Evolutionary conservation across 2,113 vertebrate species (phyloP).

Genomic region (Pipra filicauda): DNA sequence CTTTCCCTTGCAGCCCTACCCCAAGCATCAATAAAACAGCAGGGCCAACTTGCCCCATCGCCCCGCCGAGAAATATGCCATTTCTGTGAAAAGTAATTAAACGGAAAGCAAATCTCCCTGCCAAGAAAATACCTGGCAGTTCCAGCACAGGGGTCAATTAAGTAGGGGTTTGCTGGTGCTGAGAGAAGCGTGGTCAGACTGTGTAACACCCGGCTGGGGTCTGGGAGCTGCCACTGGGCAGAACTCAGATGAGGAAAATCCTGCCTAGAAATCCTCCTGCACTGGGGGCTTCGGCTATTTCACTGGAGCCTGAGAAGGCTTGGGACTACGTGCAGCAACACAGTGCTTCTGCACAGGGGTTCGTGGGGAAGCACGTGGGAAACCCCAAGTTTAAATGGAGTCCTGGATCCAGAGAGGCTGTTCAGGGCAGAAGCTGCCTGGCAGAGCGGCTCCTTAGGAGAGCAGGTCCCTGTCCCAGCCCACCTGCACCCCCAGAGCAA

Average conservation of each 20-base stretch:
- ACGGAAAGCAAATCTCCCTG: slow-evolving; percentile 33
- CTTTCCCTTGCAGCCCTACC: not conserved
- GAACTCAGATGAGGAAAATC: not conserved
- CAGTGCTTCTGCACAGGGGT: fast-evolving
- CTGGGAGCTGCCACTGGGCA: not conserved
- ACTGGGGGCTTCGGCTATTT: not conserved
- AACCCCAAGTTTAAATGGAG: not conserved
- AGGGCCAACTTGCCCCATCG: not conserved
- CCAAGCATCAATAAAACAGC: slow-evolving; percentile 42
- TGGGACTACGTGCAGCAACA: fast-evolving
- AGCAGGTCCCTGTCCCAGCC: not conserved
- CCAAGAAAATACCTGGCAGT: slow-evolving; percentile 59
- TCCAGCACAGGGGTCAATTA: not conserved
- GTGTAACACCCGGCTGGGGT: not conserved
- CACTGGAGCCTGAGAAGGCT: not conserved
- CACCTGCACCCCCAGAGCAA: not conserved
- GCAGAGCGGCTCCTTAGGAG: not conserved
- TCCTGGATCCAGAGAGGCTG: not conserved
- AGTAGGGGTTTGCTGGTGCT: not conserved
- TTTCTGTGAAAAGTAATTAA: slow-evolving; percentile 65
- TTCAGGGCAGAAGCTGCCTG: not conserved
- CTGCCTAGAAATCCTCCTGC: not conserved
- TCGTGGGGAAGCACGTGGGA: not conserved
- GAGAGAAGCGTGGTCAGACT: not conserved
- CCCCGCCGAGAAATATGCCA: not conserved